phyloP scores from a whole-genome alignment of 23 tunicate species.

The Trididemnum miniatum region DNA sequence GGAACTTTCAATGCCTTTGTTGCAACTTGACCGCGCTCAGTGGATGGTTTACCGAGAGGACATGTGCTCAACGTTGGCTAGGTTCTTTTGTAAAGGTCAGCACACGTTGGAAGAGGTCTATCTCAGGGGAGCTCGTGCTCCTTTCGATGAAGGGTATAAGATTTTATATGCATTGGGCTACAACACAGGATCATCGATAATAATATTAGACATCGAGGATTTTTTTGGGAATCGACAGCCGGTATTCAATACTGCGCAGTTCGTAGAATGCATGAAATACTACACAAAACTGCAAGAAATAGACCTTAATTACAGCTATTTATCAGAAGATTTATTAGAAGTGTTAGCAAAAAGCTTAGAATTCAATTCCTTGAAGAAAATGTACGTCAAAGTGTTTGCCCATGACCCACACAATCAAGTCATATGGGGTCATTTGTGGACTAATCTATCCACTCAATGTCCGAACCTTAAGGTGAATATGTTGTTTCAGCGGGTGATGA shows the following conservation, averaged over 20 bases:
- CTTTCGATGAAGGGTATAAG: conserved; percentile 79
- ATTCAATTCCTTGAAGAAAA: conserved; percentile 46
- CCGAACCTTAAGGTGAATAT: conserved; percentile 64
- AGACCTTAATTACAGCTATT: conserved; percentile 83
- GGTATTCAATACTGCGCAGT: conserved; percentile 58
- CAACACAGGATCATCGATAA: conserved; percentile 68
- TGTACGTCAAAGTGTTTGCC: conserved; percentile 68
- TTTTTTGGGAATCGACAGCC: conserved; percentile 65
- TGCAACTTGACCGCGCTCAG: conserved; percentile 89
- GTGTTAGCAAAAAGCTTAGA: conserved; percentile 41
- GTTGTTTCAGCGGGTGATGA: conserved; percentile 87
- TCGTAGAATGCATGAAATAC: conserved; percentile 74
- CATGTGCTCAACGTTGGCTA: conserved; percentile 66
- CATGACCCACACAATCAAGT: conserved; percentile 83
- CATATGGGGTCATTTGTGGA: conserved; percentile 79
- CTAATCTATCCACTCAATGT: conserved; percentile 46
- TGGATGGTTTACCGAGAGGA: conserved; percentile 84
- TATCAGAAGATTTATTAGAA: conserved; percentile 75
- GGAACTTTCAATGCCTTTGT: conserved; percentile 64
- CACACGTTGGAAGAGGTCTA: conserved; percentile 65
- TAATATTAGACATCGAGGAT: conserved; percentile 67
- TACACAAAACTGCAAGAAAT: conserved; percentile 64
- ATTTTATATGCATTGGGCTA: conserved; percentile 81
- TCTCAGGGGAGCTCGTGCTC: conserved; percentile 71
- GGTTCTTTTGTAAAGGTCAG: conserved; percentile 79